Evolutionary conservation across 2,113 vertebrate genomes (phyloP), one percentile per base, ranked within the genome.

Genomic region (Oreochromis niloticus): DNA sequence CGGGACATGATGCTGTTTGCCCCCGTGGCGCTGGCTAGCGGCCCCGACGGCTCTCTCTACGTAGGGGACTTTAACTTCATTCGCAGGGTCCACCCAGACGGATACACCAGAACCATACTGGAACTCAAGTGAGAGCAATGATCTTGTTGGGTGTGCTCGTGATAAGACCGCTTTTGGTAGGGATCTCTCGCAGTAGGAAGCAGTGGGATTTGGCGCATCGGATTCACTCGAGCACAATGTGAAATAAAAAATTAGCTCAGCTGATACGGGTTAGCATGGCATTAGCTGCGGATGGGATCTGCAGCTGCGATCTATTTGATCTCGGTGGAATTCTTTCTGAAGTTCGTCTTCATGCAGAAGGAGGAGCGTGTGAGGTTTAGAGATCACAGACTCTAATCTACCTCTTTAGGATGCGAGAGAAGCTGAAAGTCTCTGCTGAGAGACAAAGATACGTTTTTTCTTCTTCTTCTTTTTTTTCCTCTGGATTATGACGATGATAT

Each of bases 21-120:
- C 9, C 99, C 99, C 0, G 97, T 99, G 48, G 99, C 98, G 1
- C 96, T 99, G 16, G 97, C 98, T 36, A 97, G 97, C 14, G 98
- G 98, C 6, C 97, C 98, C 0, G 99, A 99, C 24, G 97, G 99
- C 11, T 99, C 98, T 0, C 91, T 99, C 59, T 99, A 99, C 30
- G 94, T 99, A 12, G 99, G 99, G 1, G 99, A 99, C 94, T 99
- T 99, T 94, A 99, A 99, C 95, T 99, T 98, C 87, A 97, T 99
- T 82, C 97, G 99, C 27, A 94, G 98, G 81, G 97, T 99, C 90
- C 97, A 98, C 81, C 97, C 99, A 24, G 98, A 97, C 0, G 98
- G 98, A 93, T 98, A 97, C 92, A 97, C 97, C 1, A 93, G 98
- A 91, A 97, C 96, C 91, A 97, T 99, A 71, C 95, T 99, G 87